A percentile compares a stretch with the other conserved stretches of the same genome.
Evolutionary conservation across 2,113 vertebrate species (phyloP).

Genomic region (Hipposideros armiger): DNA sequence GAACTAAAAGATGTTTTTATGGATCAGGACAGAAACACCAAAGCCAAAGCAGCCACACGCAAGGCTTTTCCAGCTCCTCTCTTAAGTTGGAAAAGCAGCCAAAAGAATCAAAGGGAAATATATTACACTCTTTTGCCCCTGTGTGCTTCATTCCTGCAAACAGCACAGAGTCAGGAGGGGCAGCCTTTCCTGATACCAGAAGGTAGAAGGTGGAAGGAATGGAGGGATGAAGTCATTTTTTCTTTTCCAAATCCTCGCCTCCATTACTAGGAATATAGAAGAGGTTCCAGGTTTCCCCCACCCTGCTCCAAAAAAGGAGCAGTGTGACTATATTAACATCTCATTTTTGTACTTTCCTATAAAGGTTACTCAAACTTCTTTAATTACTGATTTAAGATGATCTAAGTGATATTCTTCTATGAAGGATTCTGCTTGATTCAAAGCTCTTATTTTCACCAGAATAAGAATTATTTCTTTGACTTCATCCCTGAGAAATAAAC

Average conservation of each 20-base stretch:
- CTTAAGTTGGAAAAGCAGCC: background rate
- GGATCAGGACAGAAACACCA: background rate
- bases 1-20: background rate
- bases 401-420: conserved; percentile 90
- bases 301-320: background rate
- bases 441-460: conserved; percentile 90
- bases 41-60: background rate
- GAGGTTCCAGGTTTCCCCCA: background rate
- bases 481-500: conserved; percentile 87
- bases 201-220: background rate
- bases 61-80: background rate
- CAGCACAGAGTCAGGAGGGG: background rate
- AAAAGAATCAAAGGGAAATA: background rate
- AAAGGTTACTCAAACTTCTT: conserved; percentile 29
- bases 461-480: conserved; percentile 90
- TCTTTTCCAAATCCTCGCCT: background rate
- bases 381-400: conserved; percentile 80
- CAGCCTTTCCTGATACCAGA: background rate
- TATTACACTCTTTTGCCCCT: background rate
- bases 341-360: background rate
- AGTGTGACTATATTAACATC: background rate
- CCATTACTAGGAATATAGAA: background rate
- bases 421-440: conserved; percentile 88
- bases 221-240: background rate
- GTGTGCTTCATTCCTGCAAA: background rate